Conservation (phyloP, 2,113 vertebrate species). For the Cariama cristata region DNA sequence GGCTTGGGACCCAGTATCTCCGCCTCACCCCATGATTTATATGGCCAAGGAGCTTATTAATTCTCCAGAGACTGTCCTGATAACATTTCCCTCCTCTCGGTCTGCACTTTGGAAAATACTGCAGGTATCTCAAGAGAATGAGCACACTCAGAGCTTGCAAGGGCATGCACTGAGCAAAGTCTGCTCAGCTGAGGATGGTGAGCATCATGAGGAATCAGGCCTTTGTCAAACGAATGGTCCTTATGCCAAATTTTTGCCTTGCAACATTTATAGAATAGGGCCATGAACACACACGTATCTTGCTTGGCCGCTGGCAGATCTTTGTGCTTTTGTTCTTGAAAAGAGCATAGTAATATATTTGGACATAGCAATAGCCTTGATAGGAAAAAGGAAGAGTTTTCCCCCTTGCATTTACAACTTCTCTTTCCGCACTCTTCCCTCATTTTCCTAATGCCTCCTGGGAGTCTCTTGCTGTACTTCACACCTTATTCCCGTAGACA, state of each 20-base stretch:
- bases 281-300: neutral
- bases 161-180: neutral
- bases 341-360: neutral
- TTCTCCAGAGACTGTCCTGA: neutral
- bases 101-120: neutral
- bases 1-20: neutral
- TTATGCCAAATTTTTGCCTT: neutral
- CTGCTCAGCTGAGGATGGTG: neutral
- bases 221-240: neutral
- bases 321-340: neutral
- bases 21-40: neutral
- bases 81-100: neutral
- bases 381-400: neutral
- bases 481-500: neutral
- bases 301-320: neutral
- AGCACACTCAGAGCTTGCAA: neutral
- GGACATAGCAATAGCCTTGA: neutral
- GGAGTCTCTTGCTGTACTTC: neutral
- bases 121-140: neutral
- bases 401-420: neutral
- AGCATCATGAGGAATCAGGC: neutral
- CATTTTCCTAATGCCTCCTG: neutral
- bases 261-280: neutral
- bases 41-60: no score
- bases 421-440: neutral